A percentile compares a stretch with the other conserved stretches of the same genome.
Evolutionary conservation across 2,797 vertebrate genomes (phyloP).

Genomic region (Hoplostethus atlanticus): DNA sequence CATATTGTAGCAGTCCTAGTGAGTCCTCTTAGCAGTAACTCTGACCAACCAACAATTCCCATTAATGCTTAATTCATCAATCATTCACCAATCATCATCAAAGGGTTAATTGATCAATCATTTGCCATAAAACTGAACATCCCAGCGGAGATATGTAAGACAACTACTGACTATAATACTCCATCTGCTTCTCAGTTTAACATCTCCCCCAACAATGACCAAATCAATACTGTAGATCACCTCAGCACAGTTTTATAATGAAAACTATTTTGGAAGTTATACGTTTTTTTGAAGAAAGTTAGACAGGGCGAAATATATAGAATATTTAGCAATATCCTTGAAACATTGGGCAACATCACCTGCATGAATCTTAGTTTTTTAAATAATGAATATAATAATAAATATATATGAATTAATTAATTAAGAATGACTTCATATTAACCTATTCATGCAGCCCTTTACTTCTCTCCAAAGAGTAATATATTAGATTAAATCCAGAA

Average conservation of each 20-base stretch:
- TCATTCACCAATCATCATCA: slow-evolving; percentile 12
- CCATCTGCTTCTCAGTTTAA: not conserved
- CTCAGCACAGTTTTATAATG: not conserved
- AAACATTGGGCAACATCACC: not conserved
- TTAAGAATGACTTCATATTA: no score
- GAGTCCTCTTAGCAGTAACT: slow-evolving; percentile 38
- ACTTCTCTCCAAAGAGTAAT: no score
- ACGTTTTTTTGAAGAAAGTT: not conserved
- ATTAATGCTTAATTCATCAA: slow-evolving; percentile 23
- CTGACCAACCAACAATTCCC: slow-evolving; percentile 45
- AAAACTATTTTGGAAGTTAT: not conserved
- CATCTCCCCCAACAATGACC: not conserved
- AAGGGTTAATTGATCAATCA: slow-evolving; percentile 22
- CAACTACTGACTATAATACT: not conserved
- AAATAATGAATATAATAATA: not conserved
- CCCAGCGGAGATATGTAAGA: not conserved
- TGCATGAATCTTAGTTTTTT: not conserved
- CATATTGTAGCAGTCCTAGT: slow-evolving; percentile 28
- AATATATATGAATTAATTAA: no score
- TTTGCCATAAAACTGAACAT: slow-evolving; percentile 27
- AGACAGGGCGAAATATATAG: not conserved
- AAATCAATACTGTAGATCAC: not conserved
- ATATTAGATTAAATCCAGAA: not conserved
- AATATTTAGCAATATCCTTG: not conserved
- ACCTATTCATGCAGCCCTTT: no score